These are phyloP conservation scores for Unio pictorum DNA, from an alignment of 2,888 invertebrate genomes.

Conservation along the genomic window DNA sequence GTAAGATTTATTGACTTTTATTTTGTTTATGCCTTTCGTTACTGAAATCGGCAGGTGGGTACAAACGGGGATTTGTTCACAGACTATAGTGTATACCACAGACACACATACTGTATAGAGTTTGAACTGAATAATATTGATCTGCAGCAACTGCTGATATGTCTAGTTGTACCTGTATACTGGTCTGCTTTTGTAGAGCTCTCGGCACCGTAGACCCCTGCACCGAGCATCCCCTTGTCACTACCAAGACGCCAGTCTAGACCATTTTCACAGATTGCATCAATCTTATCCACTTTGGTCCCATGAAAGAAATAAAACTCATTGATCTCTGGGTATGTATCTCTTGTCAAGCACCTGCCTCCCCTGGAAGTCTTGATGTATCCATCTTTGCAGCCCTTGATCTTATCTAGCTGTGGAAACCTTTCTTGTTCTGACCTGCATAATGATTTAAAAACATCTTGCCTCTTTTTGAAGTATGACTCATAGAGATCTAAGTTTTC, in stretches of 20 bases:
- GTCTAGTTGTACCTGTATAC: conserved; percentile 15
- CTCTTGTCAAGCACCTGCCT: conserved; percentile 10
- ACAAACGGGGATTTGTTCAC: no score
- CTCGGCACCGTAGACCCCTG: conserved; percentile 54
- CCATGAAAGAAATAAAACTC: conserved; percentile 58
- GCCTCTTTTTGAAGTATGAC: conserved; percentile 29
- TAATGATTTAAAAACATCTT: conserved; percentile 21
- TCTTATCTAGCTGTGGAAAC: conserved; percentile 17
- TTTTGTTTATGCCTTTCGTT: no score
- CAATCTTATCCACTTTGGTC: conserved; percentile 34
- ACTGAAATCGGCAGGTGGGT: no score
- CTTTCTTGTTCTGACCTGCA: background rate
- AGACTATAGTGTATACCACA: no score
- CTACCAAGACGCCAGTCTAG: conserved; percentile 40
- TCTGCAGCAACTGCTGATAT: no score
- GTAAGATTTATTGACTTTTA: no score
- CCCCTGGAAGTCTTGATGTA: conserved; percentile 7
- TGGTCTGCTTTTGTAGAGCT: conserved; percentile 57
- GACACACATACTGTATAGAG: no score
- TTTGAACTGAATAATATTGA: no score
- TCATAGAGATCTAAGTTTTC: conserved; percentile 47
- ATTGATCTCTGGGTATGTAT: conserved; percentile 40
- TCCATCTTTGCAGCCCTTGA: conserved; percentile 8
- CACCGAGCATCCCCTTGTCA: conserved; percentile 45
- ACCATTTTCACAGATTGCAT: conserved; percentile 41